Conservation (phyloP, 64 coral and sea anemone species). For the Stylophora pistillata region DNA sequence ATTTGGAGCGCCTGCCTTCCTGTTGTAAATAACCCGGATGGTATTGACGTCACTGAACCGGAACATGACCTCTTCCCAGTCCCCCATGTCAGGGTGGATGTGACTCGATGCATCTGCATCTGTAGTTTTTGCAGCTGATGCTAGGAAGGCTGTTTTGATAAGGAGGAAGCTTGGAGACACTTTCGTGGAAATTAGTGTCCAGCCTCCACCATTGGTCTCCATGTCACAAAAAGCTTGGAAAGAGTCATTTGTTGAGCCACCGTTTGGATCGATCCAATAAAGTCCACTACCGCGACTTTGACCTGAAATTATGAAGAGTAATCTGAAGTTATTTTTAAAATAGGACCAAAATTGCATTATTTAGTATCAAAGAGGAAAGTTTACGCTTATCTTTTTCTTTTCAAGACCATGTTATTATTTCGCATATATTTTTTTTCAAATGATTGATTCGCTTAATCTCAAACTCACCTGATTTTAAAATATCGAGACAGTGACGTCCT, state of each 20-base stretch:
- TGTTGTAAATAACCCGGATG: slow-evolving; percentile 69
- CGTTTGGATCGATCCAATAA: slow-evolving; percentile 81
- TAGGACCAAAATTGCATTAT: too few relatives aligned
- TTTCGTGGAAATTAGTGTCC: slow-evolving; percentile 54
- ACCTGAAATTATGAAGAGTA: slow-evolving; percentile 9
- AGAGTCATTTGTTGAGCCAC: slow-evolving; percentile 59
- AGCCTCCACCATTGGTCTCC: slow-evolving; percentile 73
- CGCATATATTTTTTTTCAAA: too few relatives aligned
- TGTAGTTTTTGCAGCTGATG: slow-evolving; percentile 41
- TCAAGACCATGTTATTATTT: background rate
- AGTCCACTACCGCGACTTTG: slow-evolving; percentile 57
- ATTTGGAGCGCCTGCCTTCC: slow-evolving; percentile 12
- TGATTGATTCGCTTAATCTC: background rate
- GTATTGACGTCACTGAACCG: slow-evolving; percentile 57
- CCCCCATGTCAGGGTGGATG: slow-evolving; percentile 60
- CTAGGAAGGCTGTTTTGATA: slow-evolving; percentile 25
- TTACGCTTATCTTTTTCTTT: background rate
- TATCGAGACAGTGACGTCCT: slow-evolving; percentile 62
- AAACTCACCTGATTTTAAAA: slow-evolving; percentile 65
- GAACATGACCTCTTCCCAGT: slow-evolving; percentile 73
- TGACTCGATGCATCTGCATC: slow-evolving; percentile 57
- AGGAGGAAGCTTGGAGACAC: slow-evolving; percentile 33
- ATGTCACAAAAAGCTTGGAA: slow-evolving; percentile 76
- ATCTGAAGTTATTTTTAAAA: too few relatives aligned
- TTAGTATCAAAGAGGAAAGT: too few relatives aligned